Percentiles rank a stretch among this genome's conserved stretches.
Evolutionary conservation across 2,888 invertebrate species (phyloP).

Genomic region (Andrena dorsata): DNA sequence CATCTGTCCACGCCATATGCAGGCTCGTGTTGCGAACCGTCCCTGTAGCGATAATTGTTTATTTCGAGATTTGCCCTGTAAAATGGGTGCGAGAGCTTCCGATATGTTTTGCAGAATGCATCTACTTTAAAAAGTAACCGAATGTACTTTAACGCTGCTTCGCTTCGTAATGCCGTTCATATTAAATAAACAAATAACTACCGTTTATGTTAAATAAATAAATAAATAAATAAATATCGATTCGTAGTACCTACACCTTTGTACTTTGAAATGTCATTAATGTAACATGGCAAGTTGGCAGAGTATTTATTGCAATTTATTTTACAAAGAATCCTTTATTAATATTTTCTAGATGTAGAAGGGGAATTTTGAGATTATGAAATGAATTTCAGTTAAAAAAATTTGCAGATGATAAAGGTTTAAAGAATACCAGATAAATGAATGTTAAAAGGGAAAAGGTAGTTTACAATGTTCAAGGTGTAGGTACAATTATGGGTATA

Average conservation of each 20-base stretch:
- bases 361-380: background rate
- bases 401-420: too few species aligned
- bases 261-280: background rate
- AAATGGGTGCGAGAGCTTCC: background rate
- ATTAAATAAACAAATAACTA: too few species aligned
- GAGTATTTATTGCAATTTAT: background rate
- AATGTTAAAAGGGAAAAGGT: background rate
- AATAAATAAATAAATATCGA: too few species aligned
- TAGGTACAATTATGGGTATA: background rate
- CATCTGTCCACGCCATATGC: constrained; percentile 69
- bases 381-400: background rate
- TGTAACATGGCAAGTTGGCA: too few species aligned
- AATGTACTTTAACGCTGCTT: background rate
- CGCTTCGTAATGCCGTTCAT: background rate
- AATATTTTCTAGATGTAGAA: background rate
- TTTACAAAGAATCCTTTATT: background rate
- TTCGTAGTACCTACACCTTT: too few species aligned
- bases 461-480: background rate
- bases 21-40: constrained; percentile 59
- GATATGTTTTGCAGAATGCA: background rate
- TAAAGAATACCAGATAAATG: background rate
- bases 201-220: too few species aligned
- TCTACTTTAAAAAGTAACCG: background rate
- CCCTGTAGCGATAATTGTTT: constrained; percentile 29
- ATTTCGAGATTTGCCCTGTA: constrained; percentile 3